Evolutionary conservation across 2,888 invertebrate species (phyloP).

Genomic region (Cecidostiba fungosa): DNA sequence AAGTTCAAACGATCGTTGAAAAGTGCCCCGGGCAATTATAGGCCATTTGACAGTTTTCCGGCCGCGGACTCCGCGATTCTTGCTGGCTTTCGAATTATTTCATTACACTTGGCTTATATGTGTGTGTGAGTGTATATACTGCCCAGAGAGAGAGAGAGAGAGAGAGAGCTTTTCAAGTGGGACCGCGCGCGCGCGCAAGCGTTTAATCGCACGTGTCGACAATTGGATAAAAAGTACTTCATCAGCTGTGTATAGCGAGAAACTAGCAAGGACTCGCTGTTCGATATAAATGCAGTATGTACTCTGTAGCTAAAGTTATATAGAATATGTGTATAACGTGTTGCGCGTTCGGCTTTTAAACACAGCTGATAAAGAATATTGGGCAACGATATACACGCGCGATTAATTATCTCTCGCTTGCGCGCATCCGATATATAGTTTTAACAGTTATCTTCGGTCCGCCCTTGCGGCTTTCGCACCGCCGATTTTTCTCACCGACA

Average conservation of each 20-base stretch:
- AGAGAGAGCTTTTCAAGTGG: neutral
- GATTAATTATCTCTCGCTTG: neutral
- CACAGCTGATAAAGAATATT: neutral
- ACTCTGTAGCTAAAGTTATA: neutral
- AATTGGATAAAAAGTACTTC: constrained; percentile 12
- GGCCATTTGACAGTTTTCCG: constrained; percentile 8
- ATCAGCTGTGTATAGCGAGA: neutral
- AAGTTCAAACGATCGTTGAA: neutral
- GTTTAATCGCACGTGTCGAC: constrained; percentile 17
- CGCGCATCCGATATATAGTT: neutral
- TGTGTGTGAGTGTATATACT: neutral
- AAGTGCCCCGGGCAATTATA: neutral
- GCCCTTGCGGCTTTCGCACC: neutral
- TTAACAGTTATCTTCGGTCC: too few species aligned
- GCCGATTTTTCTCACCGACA: neutral
- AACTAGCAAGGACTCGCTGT: too few species aligned
- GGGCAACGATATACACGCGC: neutral
- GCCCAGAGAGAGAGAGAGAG: neutral
- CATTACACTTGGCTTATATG: neutral
- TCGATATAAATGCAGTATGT: too few species aligned
- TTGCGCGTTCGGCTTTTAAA: neutral
- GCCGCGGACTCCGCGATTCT: neutral
- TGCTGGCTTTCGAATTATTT: constrained; percentile 17
- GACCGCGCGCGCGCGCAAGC: neutral
- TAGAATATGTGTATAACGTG: neutral